Percentiles rank a stretch among this genome's conserved stretches.
phyloP scores from a whole-genome alignment of 2,888 invertebrate species.

The Hartigia nigra region DNA sequence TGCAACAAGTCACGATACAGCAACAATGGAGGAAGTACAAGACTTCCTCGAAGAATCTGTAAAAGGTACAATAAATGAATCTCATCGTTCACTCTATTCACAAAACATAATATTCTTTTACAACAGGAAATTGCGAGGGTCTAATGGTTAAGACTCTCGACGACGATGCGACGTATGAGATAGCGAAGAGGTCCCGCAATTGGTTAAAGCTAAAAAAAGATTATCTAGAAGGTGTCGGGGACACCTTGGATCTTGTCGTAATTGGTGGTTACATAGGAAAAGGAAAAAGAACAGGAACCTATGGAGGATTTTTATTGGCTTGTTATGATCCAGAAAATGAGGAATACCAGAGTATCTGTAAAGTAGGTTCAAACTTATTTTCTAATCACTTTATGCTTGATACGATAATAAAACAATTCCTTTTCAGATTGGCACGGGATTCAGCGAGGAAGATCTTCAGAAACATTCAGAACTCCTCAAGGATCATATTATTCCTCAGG shows the following conservation, averaged over 20 bases:
- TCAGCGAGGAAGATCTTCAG: slow-evolving; percentile 89
- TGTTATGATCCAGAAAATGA: slow-evolving; percentile 92
- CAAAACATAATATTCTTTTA: slow-evolving; percentile 12
- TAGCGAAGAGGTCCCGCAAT: slow-evolving; percentile 92
- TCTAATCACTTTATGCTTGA: slow-evolving; percentile 15
- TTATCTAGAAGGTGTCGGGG: slow-evolving; percentile 96
- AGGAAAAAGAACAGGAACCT: slow-evolving; percentile 92
- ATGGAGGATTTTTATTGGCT: slow-evolving; percentile 95
- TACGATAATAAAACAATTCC: slow-evolving; percentile 7
- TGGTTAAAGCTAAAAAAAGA: slow-evolving; percentile 99
- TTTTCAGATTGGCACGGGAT: slow-evolving; percentile 88
- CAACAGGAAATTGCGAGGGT: slow-evolving; percentile 92
- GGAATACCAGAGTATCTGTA: slow-evolving; percentile 92
- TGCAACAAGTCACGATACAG: slow-evolving; percentile 85
- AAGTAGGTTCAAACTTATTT: slow-evolving; percentile 69
- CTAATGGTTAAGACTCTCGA: slow-evolving; percentile 97
- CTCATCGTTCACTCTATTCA: neutral
- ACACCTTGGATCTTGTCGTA: slow-evolving; percentile 95
- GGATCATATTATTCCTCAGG: slow-evolving; percentile 77
- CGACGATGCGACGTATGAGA: slow-evolving; percentile 93
- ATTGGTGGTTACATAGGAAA: slow-evolving; percentile 94
- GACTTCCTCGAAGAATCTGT: slow-evolving; percentile 94
- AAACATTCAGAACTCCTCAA: slow-evolving; percentile 82
- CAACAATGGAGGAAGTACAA: slow-evolving; percentile 90
- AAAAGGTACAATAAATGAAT: slow-evolving; percentile 71